Evolutionary conservation across 2,888 invertebrate species (phyloP), one percentile per base, ranked within the genome.

Genomic region (Xestoiulus laeticollis): DNA sequence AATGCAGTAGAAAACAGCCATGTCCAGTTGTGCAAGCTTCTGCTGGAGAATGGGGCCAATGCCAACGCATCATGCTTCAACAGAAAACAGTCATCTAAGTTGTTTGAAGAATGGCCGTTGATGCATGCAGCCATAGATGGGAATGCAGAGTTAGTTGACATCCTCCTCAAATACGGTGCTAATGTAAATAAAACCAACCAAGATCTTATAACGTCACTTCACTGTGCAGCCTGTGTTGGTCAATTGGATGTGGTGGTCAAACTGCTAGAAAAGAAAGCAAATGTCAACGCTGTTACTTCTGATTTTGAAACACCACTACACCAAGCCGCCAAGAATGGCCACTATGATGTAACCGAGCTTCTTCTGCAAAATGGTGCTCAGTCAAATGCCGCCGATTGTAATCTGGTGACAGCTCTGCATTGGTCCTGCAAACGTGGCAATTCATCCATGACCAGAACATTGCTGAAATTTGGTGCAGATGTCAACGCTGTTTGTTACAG

Each of bases 101-200:
- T n/a, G n/a, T n/a, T n/a, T n/a, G n/a, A n/a, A n/a, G n/a, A n/a
- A n/a, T n/a, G n/a, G n/a, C n/a, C 85, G n/a, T 26, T 85, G 3
- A 88, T 89, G 4, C 38, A 87, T 33, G 22, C 30, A 1, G 96
- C 96, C 0, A 96, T 96, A 16, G 78, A 68, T n/a, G 44, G 78
- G 22, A 43, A 32, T 87, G 33, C 26, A 59, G 32, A 43, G n/a
- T n/a, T 87, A 30, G 87, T 78, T 19, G 78, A 87, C 32, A 22
- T 22, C 0, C 59, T 87, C 16, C 19, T 87, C n/a, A 0, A 8
- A n/a, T 19, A 30, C 19, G 19, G n/a, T 8, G 87, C 38, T 19
- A 78, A 32, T 59, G 68, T 87, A 1, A 78, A 87, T 16, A 33
- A 14, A 1, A 32, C 33, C n/a, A 78, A 68, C 32, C 32, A 12